These are phyloP conservation scores for Eupithecia insigniata DNA, from an alignment of 2,888 invertebrate species.

Conservation along the genomic window DNA sequence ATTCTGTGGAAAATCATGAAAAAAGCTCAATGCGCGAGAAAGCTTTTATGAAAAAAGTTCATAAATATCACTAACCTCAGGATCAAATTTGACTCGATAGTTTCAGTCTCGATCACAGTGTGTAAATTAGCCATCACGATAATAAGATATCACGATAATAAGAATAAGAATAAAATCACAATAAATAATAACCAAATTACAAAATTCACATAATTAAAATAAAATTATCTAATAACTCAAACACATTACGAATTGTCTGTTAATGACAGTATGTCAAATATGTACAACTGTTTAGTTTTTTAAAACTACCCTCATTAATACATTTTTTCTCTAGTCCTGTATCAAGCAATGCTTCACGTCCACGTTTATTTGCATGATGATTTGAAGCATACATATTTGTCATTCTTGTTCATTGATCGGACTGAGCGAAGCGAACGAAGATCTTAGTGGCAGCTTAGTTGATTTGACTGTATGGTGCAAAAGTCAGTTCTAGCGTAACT, in stretches of 20 bases:
- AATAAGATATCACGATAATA: too few relatives aligned
- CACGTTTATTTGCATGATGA: not conserved
- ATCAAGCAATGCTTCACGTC: slow-evolving; percentile 10
- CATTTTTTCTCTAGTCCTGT: not conserved
- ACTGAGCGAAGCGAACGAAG: not conserved
- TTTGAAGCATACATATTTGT: not conserved
- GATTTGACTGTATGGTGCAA: not conserved
- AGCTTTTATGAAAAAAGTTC: not conserved
- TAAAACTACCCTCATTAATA: slow-evolving; percentile 33
- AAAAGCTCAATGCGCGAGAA: not conserved
- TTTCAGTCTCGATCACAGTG: slow-evolving; percentile 57
- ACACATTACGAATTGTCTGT: slow-evolving; percentile 2
- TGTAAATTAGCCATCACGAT: slow-evolving; percentile 54
- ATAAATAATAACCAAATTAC: slow-evolving; percentile 33
- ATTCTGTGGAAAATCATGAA: not conserved
- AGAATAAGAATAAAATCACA: slow-evolving; percentile 32
- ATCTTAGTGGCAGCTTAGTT: too few relatives aligned
- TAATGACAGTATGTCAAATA: not conserved
- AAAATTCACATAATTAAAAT: slow-evolving; percentile 41
- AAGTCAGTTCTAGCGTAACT: not conserved
- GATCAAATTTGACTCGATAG: slow-evolving; percentile 61
- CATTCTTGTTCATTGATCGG: not conserved
- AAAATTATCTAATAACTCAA: slow-evolving; percentile 4
- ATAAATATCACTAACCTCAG: slow-evolving; percentile 56
- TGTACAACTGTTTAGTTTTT: slow-evolving; percentile 31